Base-by-base conservation (phyloP, 2,888 invertebrate species). In the Schizaphis graminum region DNA sequence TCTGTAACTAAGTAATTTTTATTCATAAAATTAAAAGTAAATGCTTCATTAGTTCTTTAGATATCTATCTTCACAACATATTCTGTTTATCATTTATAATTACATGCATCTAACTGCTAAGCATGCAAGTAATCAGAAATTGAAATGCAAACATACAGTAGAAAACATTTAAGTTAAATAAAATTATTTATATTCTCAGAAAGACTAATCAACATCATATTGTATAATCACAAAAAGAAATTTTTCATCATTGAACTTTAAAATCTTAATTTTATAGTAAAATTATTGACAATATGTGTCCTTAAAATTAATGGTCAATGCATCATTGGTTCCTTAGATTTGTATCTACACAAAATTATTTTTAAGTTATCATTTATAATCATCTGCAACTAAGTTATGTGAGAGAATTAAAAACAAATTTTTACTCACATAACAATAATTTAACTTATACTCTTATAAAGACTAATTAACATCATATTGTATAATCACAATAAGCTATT, bases 401-500 rank as follows among this genome's bases (percentile, higher is more conserved):
- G 11, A 47, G 35, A 41, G 24, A 47, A 47, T 10, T 28, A 16
- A 87, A 87, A 4, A 53, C 8, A 49, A 49, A 86, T 49, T 1
- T 13, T 13, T n/a, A 49, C n/a, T 11, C 11, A 49, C 13, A 49
- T 13, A 49, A 49, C 49, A 49, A 49, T 49, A 49, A 49, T 13
- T 49, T 13, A 49, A 49, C 13, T 49, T 11, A 49, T 13, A 86
- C 28, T 26, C 44, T 91, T 91, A 93, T 89, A 53, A 94, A 94
- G 93, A 94, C 93, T 93, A 93, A 94, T 94, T 91, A 90, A 57
- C 44, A 94, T 94, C 90, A 94, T 77, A 24, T n/a, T 77, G 26
- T 89, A 44, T n/a, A 35, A 67, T 77, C 49, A 47, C n/a, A n/a
- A 89, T 56, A 89, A 56, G 57, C 41, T 57, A 89, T 56, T 21